These are phyloP conservation scores for Lycophotia porphyrea DNA, from an alignment of 2,888 invertebrate species.

Conservation along the genomic window DNA sequence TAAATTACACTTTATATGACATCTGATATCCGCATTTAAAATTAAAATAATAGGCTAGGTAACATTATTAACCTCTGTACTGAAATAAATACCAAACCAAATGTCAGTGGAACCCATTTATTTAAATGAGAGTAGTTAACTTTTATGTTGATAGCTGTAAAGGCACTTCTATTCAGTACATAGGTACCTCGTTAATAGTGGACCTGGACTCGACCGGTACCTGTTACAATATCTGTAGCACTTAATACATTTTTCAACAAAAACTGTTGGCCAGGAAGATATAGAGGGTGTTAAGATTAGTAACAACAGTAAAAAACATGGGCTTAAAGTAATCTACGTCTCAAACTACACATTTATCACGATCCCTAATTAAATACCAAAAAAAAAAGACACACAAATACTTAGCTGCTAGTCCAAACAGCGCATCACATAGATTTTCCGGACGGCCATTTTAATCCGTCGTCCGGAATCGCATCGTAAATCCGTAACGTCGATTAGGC, in stretches of 20 bases:
- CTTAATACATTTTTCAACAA: background rate
- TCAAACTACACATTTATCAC: conserved; percentile 15
- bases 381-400: conserved; percentile 47
- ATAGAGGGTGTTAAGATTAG: background rate
- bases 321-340: conserved; percentile 1
- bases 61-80: conserved; percentile 24
- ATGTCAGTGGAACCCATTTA: conserved; percentile 43
- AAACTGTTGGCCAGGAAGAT: background rate
- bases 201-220: background rate
- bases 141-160: conserved; percentile 36
- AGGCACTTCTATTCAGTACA: conserved; percentile 22
- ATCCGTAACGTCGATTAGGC: conserved; percentile 80
- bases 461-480: conserved; percentile 72
- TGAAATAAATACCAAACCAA: conserved; percentile 29
- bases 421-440: conserved; percentile 71
- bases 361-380: conserved; percentile 15
- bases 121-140: conserved; percentile 53
- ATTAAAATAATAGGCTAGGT: conserved; percentile 46
- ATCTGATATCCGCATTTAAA: conserved; percentile 17
- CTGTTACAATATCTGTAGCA: background rate
- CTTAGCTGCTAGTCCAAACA: conserved; percentile 39
- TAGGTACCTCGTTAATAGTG: background rate
- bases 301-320: background rate
- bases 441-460: conserved; percentile 76
- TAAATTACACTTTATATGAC: conserved; percentile 19